Evolutionary conservation across 2,888 invertebrate species (phyloP), one percentile per base, ranked within the genome.

Genomic region (Gari tellinella): DNA sequence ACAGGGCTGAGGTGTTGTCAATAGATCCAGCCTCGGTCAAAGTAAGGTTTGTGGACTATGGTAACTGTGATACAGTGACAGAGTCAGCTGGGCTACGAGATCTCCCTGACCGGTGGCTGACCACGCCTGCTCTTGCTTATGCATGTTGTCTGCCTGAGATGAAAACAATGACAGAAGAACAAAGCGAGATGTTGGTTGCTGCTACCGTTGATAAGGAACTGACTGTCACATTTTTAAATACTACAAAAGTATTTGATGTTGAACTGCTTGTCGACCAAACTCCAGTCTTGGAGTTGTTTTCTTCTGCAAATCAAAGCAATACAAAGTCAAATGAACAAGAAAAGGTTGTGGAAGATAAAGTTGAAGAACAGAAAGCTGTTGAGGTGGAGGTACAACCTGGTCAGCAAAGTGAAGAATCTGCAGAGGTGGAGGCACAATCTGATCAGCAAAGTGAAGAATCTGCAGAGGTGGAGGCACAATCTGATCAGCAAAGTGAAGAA

Each of bases 1-100:
- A 96, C 88, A 93, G 96, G 72, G 95, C 93, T 3, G 84, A 92
- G 4, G 93, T 95, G 21, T 83, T 85, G 7, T 92, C 94, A 48
- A 88, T 93, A 2, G 88, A 92, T 21, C 91, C 90, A 1, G 82
- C 40, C 2, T 67, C 69, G 8, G 68, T 80, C n/a, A 76, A 74
- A n/a, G 83, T 84, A 0, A 57, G 81, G 38, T 89, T 88, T 82
- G 85, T 88, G 14, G 89, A 89, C 46, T 91, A 88, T 76, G 90
- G 91, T 19, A 90, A 90, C 65, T 62, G 74, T 38, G 88, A 88
- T 45, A 68, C 60, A 23, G 68, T 88, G 4, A 57, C 58, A 4
- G 68, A 65, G 25, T 76, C 80, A 23, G 74, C 77, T 7, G 75
- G 79, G 21, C 70, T 89, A 45, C 66, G 80, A 12, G 25, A 37